Base-by-base conservation (phyloP, 2,888 invertebrate genomes). In the Prenolepis imparis region DNA sequence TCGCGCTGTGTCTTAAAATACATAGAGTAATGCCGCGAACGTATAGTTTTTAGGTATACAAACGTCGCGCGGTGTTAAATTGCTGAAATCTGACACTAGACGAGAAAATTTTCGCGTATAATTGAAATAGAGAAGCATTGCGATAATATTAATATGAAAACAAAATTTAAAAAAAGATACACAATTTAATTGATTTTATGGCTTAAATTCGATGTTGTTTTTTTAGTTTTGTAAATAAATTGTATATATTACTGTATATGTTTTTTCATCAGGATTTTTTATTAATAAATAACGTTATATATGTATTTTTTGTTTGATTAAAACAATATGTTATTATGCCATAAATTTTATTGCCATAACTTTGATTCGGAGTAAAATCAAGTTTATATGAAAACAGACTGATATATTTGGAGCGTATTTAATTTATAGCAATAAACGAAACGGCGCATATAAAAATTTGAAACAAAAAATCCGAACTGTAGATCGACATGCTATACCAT, bases 1-100 rank as follows among this genome's bases (percentile, higher is more conserved):
- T 32, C 18, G 70, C 18, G 70, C 57, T 21, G 44, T 3, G 32
- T 78, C 70, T 78, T 70, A 70, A 78, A 78, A 70, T 70, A n/a
- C n/a, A 78, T 44, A 78, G 9, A n/a, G 28, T 18, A 21, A 32
- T 21, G 57, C 8, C 59, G 70, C 32, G 36, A 21, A 55, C 36
- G 28, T 36, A 15, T 44, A 12, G 52, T 39, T 36, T 36, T 61
- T 1, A 39, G 39, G 63, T 15, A 24, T 32, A 18, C 21, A 21
- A 52, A 6, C 21, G 36, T 36, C 57, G 36, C 28, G 28, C n/a
- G 28, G 44, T 59, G 24, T 61, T 61, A 55, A 61, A 61, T 80
- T 36, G 59, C 72, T 41, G 78, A 59, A 78, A 78, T 18, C 32
- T 18, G 78, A 78, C 32, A 78, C 44, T 70, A 70, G 78, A 70